These are phyloP conservation scores for Budorcas taxicolor DNA, from an alignment of 2,113 vertebrate genomes.

Conservation along the genomic window DNA sequence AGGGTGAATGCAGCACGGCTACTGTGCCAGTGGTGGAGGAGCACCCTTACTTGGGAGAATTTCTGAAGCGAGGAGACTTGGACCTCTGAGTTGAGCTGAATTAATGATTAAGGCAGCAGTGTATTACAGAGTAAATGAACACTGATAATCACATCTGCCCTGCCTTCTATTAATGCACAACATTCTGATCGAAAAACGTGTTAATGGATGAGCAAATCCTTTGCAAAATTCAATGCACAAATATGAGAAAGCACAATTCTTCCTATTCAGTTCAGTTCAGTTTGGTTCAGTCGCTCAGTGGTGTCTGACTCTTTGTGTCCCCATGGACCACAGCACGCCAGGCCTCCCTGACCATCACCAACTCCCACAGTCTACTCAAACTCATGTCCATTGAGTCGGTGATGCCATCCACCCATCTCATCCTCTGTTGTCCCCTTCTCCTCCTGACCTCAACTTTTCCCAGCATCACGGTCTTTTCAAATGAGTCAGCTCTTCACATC, in stretches of 20 bases:
- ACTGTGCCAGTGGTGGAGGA: neutral
- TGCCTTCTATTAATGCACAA: neutral
- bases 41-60: neutral
- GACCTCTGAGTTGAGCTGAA: neutral
- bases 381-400: neutral
- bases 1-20: too few relatives aligned
- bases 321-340: neutral
- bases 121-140: neutral
- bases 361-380: neutral
- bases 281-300: neutral
- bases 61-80: neutral
- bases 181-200: neutral
- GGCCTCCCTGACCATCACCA: neutral
- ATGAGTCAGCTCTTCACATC: neutral
- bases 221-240: neutral
- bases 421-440: neutral
- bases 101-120: too few relatives aligned
- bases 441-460: neutral
- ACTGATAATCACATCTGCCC: too few relatives aligned
- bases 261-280: neutral
- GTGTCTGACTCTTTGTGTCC: rapidly evolving
- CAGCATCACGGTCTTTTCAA: neutral
- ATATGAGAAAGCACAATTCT: neutral
- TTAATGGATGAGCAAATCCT: neutral
- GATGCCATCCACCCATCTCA: neutral